Conservation (phyloP, 2,113 vertebrate genomes). For the Potamarius usumacintae region DNA sequence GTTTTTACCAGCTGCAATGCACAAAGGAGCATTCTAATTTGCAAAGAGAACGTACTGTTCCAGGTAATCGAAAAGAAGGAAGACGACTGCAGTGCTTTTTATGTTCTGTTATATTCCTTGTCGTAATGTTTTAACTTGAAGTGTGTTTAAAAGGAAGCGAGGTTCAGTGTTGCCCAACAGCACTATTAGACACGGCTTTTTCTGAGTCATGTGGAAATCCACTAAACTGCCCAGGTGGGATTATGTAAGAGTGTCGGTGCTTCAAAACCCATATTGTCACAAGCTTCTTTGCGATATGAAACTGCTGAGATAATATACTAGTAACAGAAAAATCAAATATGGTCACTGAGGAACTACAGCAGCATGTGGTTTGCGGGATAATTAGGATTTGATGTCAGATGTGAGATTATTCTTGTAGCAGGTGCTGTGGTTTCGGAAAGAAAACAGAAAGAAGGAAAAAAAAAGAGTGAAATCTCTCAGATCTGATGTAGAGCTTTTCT, state of each 20-base stretch:
- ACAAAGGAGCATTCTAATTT: slow-evolving; percentile 15
- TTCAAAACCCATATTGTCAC: not conserved
- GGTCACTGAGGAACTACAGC: not conserved
- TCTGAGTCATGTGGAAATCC: slow-evolving; percentile 32
- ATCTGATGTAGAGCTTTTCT: slow-evolving; percentile 30
- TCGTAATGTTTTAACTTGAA: slow-evolving; percentile 5
- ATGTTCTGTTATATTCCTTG: not conserved
- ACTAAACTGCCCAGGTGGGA: slow-evolving; percentile 12
- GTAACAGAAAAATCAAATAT: not conserved
- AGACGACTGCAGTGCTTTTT: not conserved
- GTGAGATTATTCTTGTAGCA: slow-evolving; percentile 29
- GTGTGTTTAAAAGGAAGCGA: slow-evolving; percentile 29
- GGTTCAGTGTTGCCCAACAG: slow-evolving; percentile 13
- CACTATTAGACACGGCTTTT: slow-evolving; percentile 16
- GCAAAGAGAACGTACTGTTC: not conserved
- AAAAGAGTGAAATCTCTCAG: slow-evolving; percentile 17
- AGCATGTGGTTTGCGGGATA: not conserved
- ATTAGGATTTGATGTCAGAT: slow-evolving; percentile 26
- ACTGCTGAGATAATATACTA: not conserved
- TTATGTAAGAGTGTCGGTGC: slow-evolving; percentile 27
- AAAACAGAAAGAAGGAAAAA: not conserved
- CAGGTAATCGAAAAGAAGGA: not conserved
- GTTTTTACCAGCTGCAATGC: not conserved
- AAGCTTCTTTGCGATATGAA: not conserved
- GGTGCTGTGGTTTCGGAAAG: slow-evolving; percentile 4